These are phyloP conservation scores for Pollimyrus isidori DNA, from an alignment of 2,113 vertebrate genomes.

Conservation along the genomic window DNA sequence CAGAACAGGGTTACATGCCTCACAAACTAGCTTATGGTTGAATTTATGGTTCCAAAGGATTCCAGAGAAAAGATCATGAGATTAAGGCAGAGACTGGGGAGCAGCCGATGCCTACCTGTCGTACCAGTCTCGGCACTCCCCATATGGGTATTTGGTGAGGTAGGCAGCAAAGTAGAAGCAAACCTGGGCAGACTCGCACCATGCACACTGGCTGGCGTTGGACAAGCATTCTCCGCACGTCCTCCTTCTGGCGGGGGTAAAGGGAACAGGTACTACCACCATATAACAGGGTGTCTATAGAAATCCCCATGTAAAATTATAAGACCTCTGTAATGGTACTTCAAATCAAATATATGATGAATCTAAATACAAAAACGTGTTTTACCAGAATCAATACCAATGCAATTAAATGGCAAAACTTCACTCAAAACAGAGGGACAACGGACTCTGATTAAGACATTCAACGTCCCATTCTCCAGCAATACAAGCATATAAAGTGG, in stretches of 20 bases:
- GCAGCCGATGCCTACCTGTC: slow-evolving; percentile 65
- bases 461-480: neutral
- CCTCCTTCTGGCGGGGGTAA: slow-evolving; percentile 58
- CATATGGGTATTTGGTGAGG: slow-evolving; percentile 81
- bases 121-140: slow-evolving; percentile 86
- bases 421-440: neutral
- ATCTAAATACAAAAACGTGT: neutral
- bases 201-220: slow-evolving; percentile 88
- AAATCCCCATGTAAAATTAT: too few relatives aligned
- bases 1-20: neutral
- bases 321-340: neutral
- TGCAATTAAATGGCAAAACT: neutral
- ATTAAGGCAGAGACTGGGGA: neutral
- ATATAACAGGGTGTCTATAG: neutral
- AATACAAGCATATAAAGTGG: too few relatives aligned
- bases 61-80: neutral
- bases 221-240: slow-evolving; percentile 78
- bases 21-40: neutral
- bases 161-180: slow-evolving; percentile 88
- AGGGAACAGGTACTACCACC: neutral
- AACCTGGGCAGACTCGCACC: slow-evolving; percentile 82
- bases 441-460: neutral
- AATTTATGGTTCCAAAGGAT: neutral
- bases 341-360: neutral
- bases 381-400: too few relatives aligned